A percentile compares a stretch with the other conserved stretches of the same genome.
Conservation (phyloP, 2,113 vertebrate genomes). For the Burhinus oedicnemus region DNA sequence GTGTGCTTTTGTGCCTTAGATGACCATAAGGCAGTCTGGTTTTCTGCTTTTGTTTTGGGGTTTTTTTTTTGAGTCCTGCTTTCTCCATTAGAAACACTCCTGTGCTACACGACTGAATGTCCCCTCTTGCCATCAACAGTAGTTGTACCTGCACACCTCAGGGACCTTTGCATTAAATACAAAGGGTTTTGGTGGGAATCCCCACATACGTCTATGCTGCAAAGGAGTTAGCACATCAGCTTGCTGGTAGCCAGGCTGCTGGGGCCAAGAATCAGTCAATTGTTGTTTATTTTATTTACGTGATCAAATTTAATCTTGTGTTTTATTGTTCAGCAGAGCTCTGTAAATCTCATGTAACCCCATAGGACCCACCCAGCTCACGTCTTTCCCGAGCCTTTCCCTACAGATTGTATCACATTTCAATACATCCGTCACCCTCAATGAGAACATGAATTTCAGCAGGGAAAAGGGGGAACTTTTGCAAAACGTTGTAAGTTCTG, state of each 20-base stretch:
- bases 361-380: not conserved
- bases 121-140: not conserved
- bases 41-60: not conserved
- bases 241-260: not conserved
- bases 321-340: not conserved
- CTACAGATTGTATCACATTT: not conserved
- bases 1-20: not conserved
- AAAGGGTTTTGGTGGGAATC: not conserved
- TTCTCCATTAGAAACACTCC: not conserved
- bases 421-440: not conserved
- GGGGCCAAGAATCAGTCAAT: not conserved
- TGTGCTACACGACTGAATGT: not conserved
- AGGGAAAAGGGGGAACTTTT: not conserved
- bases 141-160: not conserved
- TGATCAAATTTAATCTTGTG: not conserved
- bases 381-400: not conserved
- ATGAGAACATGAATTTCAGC: not conserved
- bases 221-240: not conserved
- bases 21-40: not conserved
- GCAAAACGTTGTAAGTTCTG: not conserved
- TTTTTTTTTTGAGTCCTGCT: not conserved
- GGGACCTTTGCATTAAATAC: not conserved
- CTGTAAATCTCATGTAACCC: not conserved
- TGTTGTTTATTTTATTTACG: not conserved
- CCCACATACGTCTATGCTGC: not conserved